Evolutionary conservation across 1,140 invertebrate genomes (phyloP).

Genomic region (Saxidomus purpurata): DNA sequence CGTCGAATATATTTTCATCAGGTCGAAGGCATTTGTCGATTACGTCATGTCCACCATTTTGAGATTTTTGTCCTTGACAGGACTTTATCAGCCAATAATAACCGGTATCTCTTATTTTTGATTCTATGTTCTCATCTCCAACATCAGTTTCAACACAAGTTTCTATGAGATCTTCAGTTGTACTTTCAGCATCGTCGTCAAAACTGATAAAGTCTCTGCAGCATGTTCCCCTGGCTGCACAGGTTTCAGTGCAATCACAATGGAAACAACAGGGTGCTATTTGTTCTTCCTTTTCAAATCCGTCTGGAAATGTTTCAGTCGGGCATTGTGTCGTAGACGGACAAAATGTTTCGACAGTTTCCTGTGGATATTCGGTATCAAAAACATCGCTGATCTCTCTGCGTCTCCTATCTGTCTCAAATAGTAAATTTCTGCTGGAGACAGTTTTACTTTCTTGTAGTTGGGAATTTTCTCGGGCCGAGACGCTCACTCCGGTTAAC

Average conservation of each 20-base stretch:
- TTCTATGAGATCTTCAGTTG: not conserved
- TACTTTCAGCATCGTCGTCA: no score
- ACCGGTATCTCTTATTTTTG: not conserved
- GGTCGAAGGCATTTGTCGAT: not conserved
- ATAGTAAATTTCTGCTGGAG: no score
- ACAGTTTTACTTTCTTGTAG: no score
- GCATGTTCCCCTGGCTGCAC: not conserved
- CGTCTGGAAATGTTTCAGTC: no score
- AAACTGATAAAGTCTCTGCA: not conserved
- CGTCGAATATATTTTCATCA: not conserved
- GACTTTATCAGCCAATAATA: not conserved
- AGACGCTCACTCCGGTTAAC: no score
- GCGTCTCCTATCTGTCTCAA: no score
- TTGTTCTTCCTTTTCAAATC: no score
- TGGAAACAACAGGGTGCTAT: not conserved
- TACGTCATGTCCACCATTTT: not conserved
- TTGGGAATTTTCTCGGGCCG: no score
- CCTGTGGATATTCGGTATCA: no score
- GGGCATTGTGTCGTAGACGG: no score
- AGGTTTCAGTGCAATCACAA: not conserved
- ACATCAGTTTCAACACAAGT: not conserved
- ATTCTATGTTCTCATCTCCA: not conserved
- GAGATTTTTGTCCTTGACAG: not conserved
- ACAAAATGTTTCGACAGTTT: no score
- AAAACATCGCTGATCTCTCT: no score